phyloP scores from a whole-genome alignment of 2,113 vertebrate genomes.

The Propithecus coquereli region DNA sequence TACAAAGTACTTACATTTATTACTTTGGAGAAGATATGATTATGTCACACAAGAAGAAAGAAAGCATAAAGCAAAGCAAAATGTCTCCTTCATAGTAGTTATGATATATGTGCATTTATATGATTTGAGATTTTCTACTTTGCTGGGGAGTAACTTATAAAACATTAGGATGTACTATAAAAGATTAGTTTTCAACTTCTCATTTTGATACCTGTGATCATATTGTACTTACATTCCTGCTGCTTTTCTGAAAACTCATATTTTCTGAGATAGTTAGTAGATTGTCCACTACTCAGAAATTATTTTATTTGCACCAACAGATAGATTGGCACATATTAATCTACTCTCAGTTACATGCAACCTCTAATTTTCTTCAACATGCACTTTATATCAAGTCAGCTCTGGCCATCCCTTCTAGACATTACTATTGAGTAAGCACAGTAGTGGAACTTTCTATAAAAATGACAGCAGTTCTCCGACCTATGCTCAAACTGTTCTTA shows the following conservation, averaged over 20 bases:
- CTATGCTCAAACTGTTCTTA: constrained; percentile 51
- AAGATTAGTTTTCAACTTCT: constrained; percentile 41
- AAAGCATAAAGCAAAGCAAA: constrained; percentile 31
- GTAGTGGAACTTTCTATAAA: constrained; percentile 46
- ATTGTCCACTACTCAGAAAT: constrained; percentile 45
- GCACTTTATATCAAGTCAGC: neutral
- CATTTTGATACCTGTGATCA: neutral
- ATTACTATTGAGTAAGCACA: neutral
- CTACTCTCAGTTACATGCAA: neutral
- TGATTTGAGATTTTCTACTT: neutral
- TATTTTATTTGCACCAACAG: constrained; percentile 38
- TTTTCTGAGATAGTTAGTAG: constrained; percentile 44
- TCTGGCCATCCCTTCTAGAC: neutral
- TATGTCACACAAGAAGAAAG: neutral
- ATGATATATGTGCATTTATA: neutral
- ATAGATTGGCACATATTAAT: constrained; percentile 17
- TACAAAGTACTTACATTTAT: neutral
- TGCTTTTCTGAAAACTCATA: constrained; percentile 28
- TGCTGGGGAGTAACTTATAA: neutral
- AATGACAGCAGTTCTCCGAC: constrained; percentile 67
- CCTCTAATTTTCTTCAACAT: constrained; percentile 18
- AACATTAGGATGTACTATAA: constrained; percentile 15
- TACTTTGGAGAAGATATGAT: constrained; percentile 9
- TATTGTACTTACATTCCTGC: constrained; percentile 7
- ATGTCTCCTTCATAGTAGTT: neutral